Conservation (phyloP, 1,140 invertebrate genomes). For the Conus betulinus region DNA sequence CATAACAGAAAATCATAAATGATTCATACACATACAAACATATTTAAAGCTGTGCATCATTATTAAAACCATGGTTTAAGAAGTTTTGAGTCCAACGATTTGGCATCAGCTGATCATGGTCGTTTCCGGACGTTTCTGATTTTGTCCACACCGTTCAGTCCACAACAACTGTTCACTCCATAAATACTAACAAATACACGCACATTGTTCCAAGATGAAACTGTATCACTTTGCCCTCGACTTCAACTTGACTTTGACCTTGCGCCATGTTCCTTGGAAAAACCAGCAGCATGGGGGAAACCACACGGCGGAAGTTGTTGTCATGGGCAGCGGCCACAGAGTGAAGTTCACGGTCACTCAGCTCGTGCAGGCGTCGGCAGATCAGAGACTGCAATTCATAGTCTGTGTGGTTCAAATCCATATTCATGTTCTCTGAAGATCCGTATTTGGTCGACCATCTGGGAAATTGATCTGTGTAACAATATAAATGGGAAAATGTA, state of each 20-base stretch:
- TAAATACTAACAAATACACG: neutral
- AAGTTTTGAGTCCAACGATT: no score
- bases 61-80: no score
- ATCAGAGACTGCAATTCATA: conserved; percentile 62
- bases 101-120: no score
- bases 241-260: conserved; percentile 64
- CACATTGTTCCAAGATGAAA: neutral
- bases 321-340: conserved; percentile 67
- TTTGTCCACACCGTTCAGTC: no score
- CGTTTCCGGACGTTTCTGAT: no score
- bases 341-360: conserved; percentile 68
- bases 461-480: conserved; percentile 61
- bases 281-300: conserved; percentile 41
- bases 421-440: conserved; percentile 69
- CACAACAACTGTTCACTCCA: neutral
- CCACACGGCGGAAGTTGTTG: conserved; percentile 65
- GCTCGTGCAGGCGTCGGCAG: conserved; percentile 61
- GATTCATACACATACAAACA: no score
- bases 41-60: no score
- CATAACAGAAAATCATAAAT: no score
- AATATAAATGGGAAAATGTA: neutral
- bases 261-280: conserved; percentile 57
- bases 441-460: conserved; percentile 71
- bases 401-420: conserved; percentile 68
- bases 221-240: conserved; percentile 41